These are phyloP conservation scores for Elysia crispata DNA, from an alignment of 2,888 invertebrate species.

Conservation along the genomic window DNA sequence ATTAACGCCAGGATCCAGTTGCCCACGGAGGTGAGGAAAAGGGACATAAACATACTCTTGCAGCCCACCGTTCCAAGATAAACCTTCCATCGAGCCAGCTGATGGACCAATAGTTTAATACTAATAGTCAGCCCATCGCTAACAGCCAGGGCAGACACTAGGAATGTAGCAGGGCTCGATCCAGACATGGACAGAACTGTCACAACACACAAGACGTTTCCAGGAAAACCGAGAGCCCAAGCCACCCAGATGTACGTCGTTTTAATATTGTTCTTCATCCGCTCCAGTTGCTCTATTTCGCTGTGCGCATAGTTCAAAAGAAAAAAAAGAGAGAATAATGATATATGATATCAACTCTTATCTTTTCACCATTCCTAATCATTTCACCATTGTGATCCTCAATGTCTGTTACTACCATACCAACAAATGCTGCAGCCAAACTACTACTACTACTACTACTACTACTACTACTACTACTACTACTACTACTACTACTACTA, in stretches of 20 bases:
- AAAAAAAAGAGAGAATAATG: too few relatives aligned
- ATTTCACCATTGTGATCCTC: neutral
- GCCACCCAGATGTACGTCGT: slow-evolving; percentile 51
- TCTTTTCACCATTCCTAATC: neutral
- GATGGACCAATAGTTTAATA: slow-evolving; percentile 46
- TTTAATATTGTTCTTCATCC: slow-evolving; percentile 24
- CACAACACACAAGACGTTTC: slow-evolving; percentile 47
- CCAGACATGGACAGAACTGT: slow-evolving; percentile 50
- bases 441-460: neutral
- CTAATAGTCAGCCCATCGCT: slow-evolving; percentile 44
- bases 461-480: neutral
- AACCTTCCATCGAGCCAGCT: slow-evolving; percentile 24
- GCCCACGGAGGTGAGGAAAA: slow-evolving; percentile 41
- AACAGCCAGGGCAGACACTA: slow-evolving; percentile 49
- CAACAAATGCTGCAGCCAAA: too few relatives aligned
- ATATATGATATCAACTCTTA: neutral
- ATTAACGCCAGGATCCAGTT: slow-evolving; percentile 52
- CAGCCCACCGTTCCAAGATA: slow-evolving; percentile 38
- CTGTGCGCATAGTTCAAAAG: neutral
- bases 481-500: neutral
- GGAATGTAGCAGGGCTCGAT: slow-evolving; percentile 48
- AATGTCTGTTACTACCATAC: neutral
- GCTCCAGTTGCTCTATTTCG: slow-evolving; percentile 9
- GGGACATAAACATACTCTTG: slow-evolving; percentile 25
- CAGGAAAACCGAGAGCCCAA: slow-evolving; percentile 49